Percentiles rank a stretch among this genome's conserved stretches.
phyloP scores from a whole-genome alignment of 30 jellyfish, hydroid and myxozoan species.

The Sanderia malayensis region DNA sequence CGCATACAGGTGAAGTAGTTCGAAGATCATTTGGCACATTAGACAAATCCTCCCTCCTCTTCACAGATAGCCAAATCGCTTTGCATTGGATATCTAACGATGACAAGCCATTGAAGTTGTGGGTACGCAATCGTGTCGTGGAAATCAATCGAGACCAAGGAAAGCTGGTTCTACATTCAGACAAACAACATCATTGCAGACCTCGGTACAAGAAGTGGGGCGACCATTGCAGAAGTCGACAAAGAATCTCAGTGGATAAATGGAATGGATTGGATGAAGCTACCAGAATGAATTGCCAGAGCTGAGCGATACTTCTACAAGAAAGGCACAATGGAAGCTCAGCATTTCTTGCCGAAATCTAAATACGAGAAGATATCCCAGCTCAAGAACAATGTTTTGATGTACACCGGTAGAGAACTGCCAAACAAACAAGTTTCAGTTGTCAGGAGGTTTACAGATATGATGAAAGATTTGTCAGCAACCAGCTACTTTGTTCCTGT shows the following conservation, averaged over 20 bases:
- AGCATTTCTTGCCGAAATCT: too few species aligned
- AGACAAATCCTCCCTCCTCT: background rate
- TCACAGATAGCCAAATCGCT: conserved; percentile 41
- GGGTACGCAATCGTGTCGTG: conserved; percentile 25
- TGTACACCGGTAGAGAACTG: too few species aligned
- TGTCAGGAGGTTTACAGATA: too few species aligned
- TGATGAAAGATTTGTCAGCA: too few species aligned
- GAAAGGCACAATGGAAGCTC: too few species aligned
- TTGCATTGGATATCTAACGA: conserved; percentile 26
- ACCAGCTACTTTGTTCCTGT: too few species aligned
- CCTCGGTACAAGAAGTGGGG: conserved; percentile 25
- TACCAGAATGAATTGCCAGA: too few species aligned
- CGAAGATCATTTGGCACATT: background rate
- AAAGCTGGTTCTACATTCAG: conserved; percentile 7
- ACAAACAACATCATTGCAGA: conserved; percentile 26
- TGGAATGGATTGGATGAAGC: conserved; percentile 19
- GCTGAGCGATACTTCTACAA: too few species aligned
- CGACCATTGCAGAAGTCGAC: background rate
- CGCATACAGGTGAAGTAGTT: conserved; percentile 40
- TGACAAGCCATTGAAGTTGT: conserved; percentile 12
- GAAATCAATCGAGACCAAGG: conserved; percentile 10
- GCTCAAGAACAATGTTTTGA: too few species aligned
- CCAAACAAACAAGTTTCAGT: too few species aligned
- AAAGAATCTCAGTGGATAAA: conserved; percentile 3
- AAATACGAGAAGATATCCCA: too few species aligned